These are phyloP conservation scores for Sarcophaga peregrina DNA, from an alignment of 1,140 invertebrate genomes.

Conservation along the genomic window DNA sequence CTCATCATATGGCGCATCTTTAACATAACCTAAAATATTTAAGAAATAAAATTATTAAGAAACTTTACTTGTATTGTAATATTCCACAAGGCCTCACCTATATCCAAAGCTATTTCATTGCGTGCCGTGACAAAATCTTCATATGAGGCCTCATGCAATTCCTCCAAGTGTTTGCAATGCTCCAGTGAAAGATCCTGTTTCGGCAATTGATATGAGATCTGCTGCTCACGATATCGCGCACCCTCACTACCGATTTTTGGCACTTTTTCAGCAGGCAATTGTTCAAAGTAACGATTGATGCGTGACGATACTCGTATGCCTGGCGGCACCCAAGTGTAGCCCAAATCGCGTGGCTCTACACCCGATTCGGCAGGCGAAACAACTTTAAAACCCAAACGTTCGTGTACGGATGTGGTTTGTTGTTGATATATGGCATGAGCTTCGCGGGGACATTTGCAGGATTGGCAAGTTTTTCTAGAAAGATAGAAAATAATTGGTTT, in stretches of 20 bases:
- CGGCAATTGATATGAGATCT: conserved; percentile 89
- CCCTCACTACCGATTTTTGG: conserved; percentile 81
- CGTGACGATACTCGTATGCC: conserved; percentile 74
- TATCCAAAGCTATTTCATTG: conserved; percentile 95
- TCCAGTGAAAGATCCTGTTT: conserved; percentile 92
- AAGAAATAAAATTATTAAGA: conserved; percentile 26
- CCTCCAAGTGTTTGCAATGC: conserved; percentile 88
- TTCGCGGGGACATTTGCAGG: conserved; percentile 88
- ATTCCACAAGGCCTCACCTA: conserved; percentile 74
- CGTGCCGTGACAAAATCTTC: conserved; percentile 91
- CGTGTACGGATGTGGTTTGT: conserved; percentile 74
- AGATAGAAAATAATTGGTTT: neutral
- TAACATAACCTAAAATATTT: conserved; percentile 57
- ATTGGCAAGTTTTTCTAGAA: conserved; percentile 73
- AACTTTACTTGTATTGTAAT: neutral
- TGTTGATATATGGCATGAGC: conserved; percentile 84
- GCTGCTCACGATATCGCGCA: conserved; percentile 81
- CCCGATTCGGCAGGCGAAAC: conserved; percentile 62
- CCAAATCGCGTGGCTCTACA: conserved; percentile 72
- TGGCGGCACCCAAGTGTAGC: conserved; percentile 86
- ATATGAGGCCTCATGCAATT: conserved; percentile 79
- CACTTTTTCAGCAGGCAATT: conserved; percentile 81
- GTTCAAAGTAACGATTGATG: conserved; percentile 79
- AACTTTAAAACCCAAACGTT: conserved; percentile 81
- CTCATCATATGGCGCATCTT: conserved; percentile 63